Conservation (phyloP, 2,797 vertebrate genomes). For the Selene dorsalis region DNA sequence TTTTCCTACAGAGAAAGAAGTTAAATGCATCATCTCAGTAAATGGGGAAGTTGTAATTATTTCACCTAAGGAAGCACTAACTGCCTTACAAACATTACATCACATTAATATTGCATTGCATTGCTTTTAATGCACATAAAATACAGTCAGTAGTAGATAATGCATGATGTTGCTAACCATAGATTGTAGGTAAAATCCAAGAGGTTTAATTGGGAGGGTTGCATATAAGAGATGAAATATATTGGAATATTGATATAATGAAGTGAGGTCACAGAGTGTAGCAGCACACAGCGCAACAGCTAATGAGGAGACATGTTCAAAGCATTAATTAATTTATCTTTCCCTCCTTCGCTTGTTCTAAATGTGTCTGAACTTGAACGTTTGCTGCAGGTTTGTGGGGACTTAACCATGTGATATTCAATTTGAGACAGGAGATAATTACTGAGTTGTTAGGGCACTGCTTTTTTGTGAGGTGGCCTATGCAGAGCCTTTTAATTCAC, state of each 20-base stretch:
- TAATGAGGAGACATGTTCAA: constrained; percentile 26
- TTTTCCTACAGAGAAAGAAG: constrained; percentile 9
- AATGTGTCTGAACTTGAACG: neutral
- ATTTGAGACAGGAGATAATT: constrained; percentile 43
- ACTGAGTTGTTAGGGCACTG: constrained; percentile 27
- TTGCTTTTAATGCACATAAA: constrained; percentile 51
- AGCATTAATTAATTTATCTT: constrained; percentile 10
- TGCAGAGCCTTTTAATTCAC: constrained; percentile 56
- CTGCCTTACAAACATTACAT: constrained; percentile 42
- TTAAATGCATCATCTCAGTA: constrained; percentile 28
- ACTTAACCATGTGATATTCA: constrained; percentile 52
- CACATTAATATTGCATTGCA: constrained; percentile 60
- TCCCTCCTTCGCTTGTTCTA: neutral
- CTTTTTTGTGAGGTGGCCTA: constrained; percentile 44
- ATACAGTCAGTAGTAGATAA: constrained; percentile 32
- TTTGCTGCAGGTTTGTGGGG: constrained; percentile 15
- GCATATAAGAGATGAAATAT: constrained; percentile 6
- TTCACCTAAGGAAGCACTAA: constrained; percentile 3
- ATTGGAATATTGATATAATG: constrained; percentile 18
- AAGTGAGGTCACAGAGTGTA: neutral
- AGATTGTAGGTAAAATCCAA: neutral
- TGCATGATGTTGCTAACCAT: constrained; percentile 11
- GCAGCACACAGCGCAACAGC: neutral
- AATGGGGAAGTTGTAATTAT: constrained; percentile 26
- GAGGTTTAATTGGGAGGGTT: constrained; percentile 26